Conservation (phyloP, 2,797 vertebrate species). For the Acipenser transmontanus region DNA sequence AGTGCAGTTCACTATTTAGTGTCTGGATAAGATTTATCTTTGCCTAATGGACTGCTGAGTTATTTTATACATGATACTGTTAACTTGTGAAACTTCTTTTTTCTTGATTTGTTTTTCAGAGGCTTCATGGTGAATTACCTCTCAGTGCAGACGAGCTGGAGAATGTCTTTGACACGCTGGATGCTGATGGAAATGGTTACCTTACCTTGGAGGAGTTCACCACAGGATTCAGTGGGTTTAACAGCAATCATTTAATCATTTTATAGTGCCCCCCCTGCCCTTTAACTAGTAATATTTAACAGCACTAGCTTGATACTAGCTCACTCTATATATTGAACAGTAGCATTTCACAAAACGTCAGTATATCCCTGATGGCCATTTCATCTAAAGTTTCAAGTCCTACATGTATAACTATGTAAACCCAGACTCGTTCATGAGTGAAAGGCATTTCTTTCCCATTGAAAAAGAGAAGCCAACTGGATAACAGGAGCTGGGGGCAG, state of each 20-base stretch:
- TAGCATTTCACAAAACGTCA: background rate
- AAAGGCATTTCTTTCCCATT: no score
- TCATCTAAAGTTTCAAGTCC: no score
- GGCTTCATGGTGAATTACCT: conserved; percentile 71
- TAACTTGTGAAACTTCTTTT: no score
- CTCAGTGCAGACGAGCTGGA: conserved; percentile 82
- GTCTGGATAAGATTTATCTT: no score
- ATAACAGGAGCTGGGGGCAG: no score
- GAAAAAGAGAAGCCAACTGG: no score
- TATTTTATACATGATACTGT: no score
- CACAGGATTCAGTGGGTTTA: conserved; percentile 80
- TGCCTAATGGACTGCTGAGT: no score
- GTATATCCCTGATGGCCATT: background rate
- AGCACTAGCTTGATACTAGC: background rate
- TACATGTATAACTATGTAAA: no score
- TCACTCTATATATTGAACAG: background rate
- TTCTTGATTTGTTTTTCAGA: conserved; percentile 46
- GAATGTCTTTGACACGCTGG: conserved; percentile 80
- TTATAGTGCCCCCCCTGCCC: no score
- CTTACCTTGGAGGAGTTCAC: conserved; percentile 85
- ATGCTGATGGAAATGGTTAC: conserved; percentile 78
- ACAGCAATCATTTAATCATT: background rate
- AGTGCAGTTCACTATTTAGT: no score
- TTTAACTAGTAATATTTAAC: background rate
- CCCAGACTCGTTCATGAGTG: no score